These are phyloP conservation scores for Pangasius larnaudii DNA, from an alignment of 2,797 vertebrate genomes.

Conservation along the genomic window DNA sequence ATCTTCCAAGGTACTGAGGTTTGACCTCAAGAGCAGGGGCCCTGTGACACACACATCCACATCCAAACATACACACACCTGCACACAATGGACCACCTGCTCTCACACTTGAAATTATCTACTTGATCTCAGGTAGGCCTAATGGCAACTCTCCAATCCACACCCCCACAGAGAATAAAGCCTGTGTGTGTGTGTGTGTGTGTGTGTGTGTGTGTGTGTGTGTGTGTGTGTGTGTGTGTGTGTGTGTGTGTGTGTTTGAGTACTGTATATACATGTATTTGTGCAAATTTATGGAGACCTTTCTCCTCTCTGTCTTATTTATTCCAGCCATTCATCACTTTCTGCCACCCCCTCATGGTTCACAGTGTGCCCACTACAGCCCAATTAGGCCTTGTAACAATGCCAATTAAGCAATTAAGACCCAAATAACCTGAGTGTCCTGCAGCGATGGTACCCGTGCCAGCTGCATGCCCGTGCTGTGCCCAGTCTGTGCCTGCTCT, in stretches of 20 bases:
- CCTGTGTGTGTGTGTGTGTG: constrained; percentile 3
- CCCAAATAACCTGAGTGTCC: constrained; percentile 64
- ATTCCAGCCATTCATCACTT: constrained; percentile 54
- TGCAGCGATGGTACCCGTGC: constrained; percentile 47
- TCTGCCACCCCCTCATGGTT: constrained; percentile 42
- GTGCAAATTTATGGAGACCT: constrained; percentile 34
- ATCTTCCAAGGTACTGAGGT: constrained; percentile 31
- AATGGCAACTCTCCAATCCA: constrained; percentile 36
- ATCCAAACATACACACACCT: constrained; percentile 28
- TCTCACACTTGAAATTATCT: constrained; percentile 47
- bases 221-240: constrained; percentile 36
- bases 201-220: constrained; percentile 37
- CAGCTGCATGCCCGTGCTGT: constrained; percentile 23
- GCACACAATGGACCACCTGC: constrained; percentile 19
- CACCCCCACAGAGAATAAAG: constrained; percentile 24
- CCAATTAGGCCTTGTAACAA: constrained; percentile 70
- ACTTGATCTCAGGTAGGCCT: constrained; percentile 38
- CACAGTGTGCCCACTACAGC: constrained; percentile 55
- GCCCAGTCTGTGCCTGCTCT: constrained; percentile 25
- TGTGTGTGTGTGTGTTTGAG: constrained; percentile 23
- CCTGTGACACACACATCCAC: constrained; percentile 15
- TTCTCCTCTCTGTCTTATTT: constrained; percentile 37
- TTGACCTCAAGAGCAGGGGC: constrained; percentile 1
- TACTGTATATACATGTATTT: constrained; percentile 17
- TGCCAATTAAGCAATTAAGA: constrained; percentile 76